A percentile compares a stretch with the other conserved stretches of the same genome.
Evolutionary conservation across 2,888 invertebrate genomes (phyloP).

Genomic region (Aproaerema taeniolella): DNA sequence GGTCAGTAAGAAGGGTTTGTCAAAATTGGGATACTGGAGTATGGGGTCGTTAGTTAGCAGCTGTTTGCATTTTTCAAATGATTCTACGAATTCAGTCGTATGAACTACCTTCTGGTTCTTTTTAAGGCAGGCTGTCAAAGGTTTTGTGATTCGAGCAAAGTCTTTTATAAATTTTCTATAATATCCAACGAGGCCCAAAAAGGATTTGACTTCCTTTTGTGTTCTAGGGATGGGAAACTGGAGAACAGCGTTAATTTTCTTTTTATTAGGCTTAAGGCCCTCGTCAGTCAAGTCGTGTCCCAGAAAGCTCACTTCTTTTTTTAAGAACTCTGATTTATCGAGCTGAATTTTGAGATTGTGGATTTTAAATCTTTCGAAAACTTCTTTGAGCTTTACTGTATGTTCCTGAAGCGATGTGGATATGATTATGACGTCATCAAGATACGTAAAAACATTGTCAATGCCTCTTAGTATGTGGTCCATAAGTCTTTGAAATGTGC

Average conservation of each 20-base stretch:
- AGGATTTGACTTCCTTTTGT: not conserved
- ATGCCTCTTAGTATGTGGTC: too few relatives aligned
- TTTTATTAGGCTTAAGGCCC: not conserved
- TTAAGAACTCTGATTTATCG: too few relatives aligned
- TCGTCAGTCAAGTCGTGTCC: not conserved
- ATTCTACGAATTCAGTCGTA: not conserved
- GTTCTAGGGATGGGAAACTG: not conserved
- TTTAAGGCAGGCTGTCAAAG: not conserved
- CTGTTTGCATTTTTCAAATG: not conserved
- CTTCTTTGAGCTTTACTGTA: constrained; percentile 19
- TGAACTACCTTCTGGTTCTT: not conserved
- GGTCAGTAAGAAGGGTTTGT: not conserved
- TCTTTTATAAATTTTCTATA: too few relatives aligned
- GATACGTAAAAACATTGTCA: too few relatives aligned
- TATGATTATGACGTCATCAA: constrained; percentile 33
- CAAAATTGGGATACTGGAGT: not conserved
- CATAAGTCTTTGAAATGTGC: too few relatives aligned
- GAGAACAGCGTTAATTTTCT: constrained; percentile 3
- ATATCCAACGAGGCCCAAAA: too few relatives aligned
- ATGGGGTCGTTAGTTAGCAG: not conserved
- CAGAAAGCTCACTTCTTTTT: not conserved
- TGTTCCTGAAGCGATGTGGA: constrained; percentile 23
- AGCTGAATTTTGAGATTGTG: constrained; percentile 24
- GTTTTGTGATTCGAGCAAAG: too few relatives aligned
- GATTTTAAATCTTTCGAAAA: constrained; percentile 24